Percentiles rank a stretch among this genome's conserved stretches.
These are phyloP conservation scores for Setophaga kirtlandii DNA, from an alignment of 2,113 vertebrate species.

Conservation along the genomic window DNA sequence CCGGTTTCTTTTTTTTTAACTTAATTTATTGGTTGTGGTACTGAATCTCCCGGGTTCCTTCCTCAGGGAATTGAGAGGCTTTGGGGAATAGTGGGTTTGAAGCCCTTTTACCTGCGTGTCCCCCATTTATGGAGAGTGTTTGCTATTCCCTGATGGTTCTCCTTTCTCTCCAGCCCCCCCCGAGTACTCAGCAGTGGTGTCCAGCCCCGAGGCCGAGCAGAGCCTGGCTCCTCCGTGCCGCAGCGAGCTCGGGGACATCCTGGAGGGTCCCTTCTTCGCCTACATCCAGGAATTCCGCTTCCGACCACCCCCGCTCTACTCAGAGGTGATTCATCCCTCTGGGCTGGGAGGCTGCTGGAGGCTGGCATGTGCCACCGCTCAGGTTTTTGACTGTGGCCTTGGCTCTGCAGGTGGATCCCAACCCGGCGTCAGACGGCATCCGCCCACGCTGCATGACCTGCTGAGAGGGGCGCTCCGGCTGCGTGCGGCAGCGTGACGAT, in stretches of 20 bases:
- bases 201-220: slow-evolving; percentile 71
- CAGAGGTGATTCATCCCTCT: slow-evolving; percentile 79
- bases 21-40: background rate
- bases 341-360: background rate
- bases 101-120: fast-evolving
- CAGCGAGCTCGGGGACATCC: slow-evolving; percentile 70
- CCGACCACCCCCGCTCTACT: slow-evolving; percentile 90
- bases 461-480: slow-evolving; percentile 70
- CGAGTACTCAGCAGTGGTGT: slow-evolving; percentile 87
- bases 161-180: slow-evolving; percentile 83
- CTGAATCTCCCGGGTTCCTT: background rate
- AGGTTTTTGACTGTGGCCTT: background rate
- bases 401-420: slow-evolving; percentile 86
- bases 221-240: slow-evolving; percentile 39
- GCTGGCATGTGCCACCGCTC: fast-evolving
- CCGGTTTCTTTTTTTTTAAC: background rate
- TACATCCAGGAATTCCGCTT: slow-evolving; percentile 94
- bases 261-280: slow-evolving; percentile 85
- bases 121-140: background rate
- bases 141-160: background rate
- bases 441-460: slow-evolving; percentile 94
- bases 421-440: slow-evolving; percentile 76
- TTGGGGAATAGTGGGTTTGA: background rate
- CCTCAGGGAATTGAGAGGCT: background rate
- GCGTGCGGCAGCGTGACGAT: background rate